These are phyloP conservation scores for Corythornis vintsioides DNA, from an alignment of 2,113 vertebrate species.

Conservation along the genomic window DNA sequence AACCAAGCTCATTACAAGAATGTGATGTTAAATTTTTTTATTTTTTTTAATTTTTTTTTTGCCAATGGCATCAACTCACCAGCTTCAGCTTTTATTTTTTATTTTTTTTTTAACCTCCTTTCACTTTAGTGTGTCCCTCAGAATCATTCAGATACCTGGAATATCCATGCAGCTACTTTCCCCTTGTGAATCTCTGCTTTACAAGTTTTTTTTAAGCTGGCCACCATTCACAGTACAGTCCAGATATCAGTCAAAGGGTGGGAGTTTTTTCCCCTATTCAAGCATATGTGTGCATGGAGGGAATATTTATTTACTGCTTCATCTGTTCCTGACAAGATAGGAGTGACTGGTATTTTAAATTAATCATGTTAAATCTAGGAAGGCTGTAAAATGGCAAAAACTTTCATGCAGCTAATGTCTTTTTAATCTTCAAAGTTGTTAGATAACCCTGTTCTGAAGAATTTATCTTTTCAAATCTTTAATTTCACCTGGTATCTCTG, in stretches of 20 bases:
- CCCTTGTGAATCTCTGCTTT: neutral
- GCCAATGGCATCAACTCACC: neutral
- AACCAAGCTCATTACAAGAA: neutral
- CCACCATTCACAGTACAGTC: neutral
- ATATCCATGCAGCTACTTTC: neutral
- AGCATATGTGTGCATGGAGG: fast-evolving
- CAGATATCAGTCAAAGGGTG: neutral
- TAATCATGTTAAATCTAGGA: neutral
- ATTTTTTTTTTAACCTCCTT: neutral
- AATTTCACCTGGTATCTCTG: neutral
- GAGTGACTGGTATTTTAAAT: neutral
- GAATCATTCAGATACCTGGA: neutral
- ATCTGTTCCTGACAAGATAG: neutral
- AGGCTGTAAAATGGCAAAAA: neutral
- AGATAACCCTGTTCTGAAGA: neutral
- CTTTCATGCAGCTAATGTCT: neutral
- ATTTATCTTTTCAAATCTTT: neutral
- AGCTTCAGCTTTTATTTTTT: neutral
- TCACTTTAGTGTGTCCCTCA: neutral
- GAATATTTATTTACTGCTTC: neutral
- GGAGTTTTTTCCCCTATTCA: neutral
- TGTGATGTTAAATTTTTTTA: neutral
- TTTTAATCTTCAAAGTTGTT: neutral
- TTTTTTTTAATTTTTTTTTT: neutral
- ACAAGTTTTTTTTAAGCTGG: neutral